phyloP scores from a whole-genome alignment of 2,113 vertebrate species.

The Camelus dromedarius region DNA sequence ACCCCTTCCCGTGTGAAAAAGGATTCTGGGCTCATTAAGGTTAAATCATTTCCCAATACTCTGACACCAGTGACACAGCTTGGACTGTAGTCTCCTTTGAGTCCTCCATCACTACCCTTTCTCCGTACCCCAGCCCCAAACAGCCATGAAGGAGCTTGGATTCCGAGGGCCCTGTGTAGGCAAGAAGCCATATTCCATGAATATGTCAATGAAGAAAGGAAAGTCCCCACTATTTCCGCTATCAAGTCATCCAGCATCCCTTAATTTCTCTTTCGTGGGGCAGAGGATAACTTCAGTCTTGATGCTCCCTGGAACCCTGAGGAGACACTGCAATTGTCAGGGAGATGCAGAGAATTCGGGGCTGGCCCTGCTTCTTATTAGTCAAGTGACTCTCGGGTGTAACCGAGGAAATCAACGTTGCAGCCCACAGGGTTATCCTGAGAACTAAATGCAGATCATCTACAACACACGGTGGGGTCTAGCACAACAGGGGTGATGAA shows the following conservation, averaged over 20 bases:
- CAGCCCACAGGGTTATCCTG: not conserved
- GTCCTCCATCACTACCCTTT: not conserved
- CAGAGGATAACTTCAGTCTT: not conserved
- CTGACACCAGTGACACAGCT: not conserved
- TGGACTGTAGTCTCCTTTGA: rapidly evolving
- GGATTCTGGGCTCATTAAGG: not conserved
- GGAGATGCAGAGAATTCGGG: not conserved
- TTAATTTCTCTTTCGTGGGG: not conserved
- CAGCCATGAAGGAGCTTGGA: not conserved
- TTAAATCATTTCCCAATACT: not conserved
- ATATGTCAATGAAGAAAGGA: not conserved
- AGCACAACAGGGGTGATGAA: not conserved
- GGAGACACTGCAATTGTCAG: not conserved
- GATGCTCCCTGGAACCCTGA: not conserved
- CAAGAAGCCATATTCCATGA: not conserved
- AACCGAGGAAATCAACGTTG: not conserved
- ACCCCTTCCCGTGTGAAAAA: not conserved
- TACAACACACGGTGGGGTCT: rapidly evolving
- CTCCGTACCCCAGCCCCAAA: not conserved
- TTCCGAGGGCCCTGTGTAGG: not conserved
- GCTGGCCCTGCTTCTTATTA: not conserved
- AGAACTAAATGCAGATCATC: not conserved
- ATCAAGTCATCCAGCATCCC: not conserved
- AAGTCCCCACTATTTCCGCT: not conserved
- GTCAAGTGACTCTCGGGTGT: not conserved